Evolutionary conservation across 2,888 invertebrate genomes (phyloP), one percentile per base, ranked within the genome.

Genomic region (Rhagium mordax): DNA sequence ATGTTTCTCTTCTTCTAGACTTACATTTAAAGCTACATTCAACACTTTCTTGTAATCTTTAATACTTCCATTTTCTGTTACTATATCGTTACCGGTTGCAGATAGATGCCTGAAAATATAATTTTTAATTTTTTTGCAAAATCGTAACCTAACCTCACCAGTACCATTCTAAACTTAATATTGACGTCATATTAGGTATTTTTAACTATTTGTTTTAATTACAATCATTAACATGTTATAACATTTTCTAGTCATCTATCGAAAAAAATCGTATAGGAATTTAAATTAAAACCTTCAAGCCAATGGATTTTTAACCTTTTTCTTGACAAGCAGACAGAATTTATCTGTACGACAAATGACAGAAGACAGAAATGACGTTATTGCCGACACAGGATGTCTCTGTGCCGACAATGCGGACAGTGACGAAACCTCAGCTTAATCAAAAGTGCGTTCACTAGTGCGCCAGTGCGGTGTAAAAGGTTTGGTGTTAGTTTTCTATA

Each of bases 1-100:
- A 41, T 13, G 13, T 4, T 41, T 41, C 41, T n/a, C n/a, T 41
- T 70, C 61, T 15, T 70, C 60, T 61, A 60, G 67, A 91, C 93
- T 91, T 89, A 95, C 95, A 87, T 95, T 93, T 84, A 93, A 87
- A 72, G 94, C 93, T 85, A 90, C 91, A 83, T 91, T 90, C 74
- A 91, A 89, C 75, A 94, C 88, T 83, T 90, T 90, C 83, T 91
- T 90, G 81, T 90, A 86, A 87, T 95, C 94, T 75, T 89, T 89
- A 83, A 92, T 89, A 84, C 88, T 89, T 74, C 91, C 92, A 87
- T 91, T 91, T 87, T 93, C 92, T 78, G 91, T 92, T 80, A 94
- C 88, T 83, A 90, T 88, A 86, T 92, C 91, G 74, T 93, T 88
- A 78, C 95, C 95, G 84, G 93, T 92, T 78, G 92, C 91, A 76